Evolutionary conservation across 2,888 invertebrate genomes (phyloP).

Genomic region (Nomada fucata): DNA sequence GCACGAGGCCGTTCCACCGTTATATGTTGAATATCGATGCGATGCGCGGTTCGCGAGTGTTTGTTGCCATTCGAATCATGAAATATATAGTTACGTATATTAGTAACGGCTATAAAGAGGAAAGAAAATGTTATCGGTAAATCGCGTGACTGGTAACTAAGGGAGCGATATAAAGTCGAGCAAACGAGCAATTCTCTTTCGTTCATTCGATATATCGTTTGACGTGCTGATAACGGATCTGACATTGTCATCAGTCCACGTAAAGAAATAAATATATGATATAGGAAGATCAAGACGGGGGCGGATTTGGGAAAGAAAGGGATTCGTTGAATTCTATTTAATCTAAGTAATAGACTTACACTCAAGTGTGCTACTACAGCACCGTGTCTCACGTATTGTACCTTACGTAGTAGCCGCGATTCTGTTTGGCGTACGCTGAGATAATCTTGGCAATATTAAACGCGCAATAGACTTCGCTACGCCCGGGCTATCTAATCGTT

Average conservation of each 20-base stretch:
- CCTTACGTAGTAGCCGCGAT: constrained; percentile 7
- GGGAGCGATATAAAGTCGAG: constrained; percentile 33
- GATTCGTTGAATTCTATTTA: constrained; percentile 24
- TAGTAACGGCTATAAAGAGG: not conserved
- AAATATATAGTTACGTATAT: not conserved
- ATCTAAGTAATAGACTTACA: not conserved
- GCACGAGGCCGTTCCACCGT: constrained; percentile 16
- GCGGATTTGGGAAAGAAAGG: not conserved
- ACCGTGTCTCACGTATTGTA: not conserved
- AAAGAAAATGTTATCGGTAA: constrained; percentile 42
- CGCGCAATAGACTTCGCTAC: constrained; percentile 60
- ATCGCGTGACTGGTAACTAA: constrained; percentile 43
- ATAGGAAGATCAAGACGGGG: not conserved
- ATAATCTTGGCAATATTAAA: constrained; percentile 69
- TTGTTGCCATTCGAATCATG: not conserved
- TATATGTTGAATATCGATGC: constrained; percentile 33
- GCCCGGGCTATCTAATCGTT: constrained; percentile 69
- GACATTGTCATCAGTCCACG: constrained; percentile 58
- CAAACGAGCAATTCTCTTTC: constrained; percentile 12
- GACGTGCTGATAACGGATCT: constrained; percentile 54
- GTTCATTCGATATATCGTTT: constrained; percentile 41
- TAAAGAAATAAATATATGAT: constrained; percentile 11
- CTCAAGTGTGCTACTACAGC: not conserved
- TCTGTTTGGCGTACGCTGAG: constrained; percentile 36
- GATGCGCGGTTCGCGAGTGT: not conserved